Conservation (phyloP, 2,113 vertebrate genomes). For the Cyanoderma ruficeps region DNA sequence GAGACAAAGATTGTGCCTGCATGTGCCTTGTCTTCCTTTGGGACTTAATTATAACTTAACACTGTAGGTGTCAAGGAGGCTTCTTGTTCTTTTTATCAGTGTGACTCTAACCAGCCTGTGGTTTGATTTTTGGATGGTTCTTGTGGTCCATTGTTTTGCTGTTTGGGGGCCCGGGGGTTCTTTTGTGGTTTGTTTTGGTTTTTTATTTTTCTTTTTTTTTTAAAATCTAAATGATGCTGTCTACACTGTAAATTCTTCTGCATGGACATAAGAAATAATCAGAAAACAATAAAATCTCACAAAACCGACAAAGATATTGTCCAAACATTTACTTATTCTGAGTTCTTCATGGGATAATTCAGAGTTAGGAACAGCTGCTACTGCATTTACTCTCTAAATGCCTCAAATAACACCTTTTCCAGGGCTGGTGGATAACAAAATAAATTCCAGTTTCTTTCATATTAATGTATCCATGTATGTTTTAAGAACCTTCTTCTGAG, state of each 20-base stretch:
- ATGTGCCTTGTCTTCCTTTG: conserved; percentile 15
- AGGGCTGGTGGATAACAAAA: neutral
- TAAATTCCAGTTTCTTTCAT: neutral
- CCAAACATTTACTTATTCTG: neutral
- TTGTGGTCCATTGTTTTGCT: neutral
- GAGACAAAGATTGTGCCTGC: neutral
- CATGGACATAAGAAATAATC: neutral
- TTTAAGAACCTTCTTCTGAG: neutral
- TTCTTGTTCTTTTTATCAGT: neutral
- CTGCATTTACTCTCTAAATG: neutral
- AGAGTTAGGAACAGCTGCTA: neutral
- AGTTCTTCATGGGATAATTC: neutral
- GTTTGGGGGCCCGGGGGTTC: too few species aligned
- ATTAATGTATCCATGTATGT: neutral
- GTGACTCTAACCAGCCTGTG: neutral
- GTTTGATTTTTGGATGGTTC: neutral
- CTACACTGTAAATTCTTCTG: neutral
- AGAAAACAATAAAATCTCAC: neutral
- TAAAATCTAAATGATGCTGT: neutral
- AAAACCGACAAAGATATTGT: neutral
- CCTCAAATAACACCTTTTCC: neutral
- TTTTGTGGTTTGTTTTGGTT: neutral
- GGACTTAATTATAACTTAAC: conserved; percentile 21
- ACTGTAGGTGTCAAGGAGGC: neutral
- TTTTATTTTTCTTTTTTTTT: neutral